phyloP scores from a whole-genome alignment of 2,888 invertebrate species.

The Candidula unifasciata region DNA sequence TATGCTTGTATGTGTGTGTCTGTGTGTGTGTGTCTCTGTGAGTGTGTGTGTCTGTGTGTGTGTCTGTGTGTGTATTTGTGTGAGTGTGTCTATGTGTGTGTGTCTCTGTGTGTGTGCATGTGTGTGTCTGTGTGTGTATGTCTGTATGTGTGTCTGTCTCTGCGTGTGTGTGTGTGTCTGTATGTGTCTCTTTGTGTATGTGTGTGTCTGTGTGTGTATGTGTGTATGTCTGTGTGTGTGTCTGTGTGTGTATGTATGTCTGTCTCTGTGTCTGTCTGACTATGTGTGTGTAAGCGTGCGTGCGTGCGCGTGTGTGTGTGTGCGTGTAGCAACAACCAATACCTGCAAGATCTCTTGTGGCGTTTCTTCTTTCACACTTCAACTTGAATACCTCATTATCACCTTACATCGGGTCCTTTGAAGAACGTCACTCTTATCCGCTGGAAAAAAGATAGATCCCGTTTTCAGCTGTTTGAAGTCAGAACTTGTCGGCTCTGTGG shows the following conservation, averaged over 20 bases:
- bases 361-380: no score
- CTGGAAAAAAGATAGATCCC: no score
- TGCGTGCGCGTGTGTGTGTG: no score
- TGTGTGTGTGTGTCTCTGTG: not conserved
- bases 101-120: not conserved
- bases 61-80: conserved; percentile 30
- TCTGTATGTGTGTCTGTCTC: conserved; percentile 26
- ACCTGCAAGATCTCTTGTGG: no score
- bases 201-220: conserved; percentile 33
- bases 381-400: no score
- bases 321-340: no score
- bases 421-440: no score
- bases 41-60: conserved; percentile 26
- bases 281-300: no score
- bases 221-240: conserved; percentile 10
- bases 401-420: no score
- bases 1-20: not conserved
- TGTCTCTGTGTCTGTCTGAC: no score
- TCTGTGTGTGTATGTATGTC: not conserved
- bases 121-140: conserved; percentile 29
- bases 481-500: no score
- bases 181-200: conserved; percentile 20
- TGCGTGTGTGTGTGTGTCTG: conserved; percentile 16
- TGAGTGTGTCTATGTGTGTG: conserved; percentile 1
- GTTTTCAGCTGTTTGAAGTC: no score